These are phyloP conservation scores for Tipula helvola DNA, from an alignment of 2,888 invertebrate genomes.

Conservation along the genomic window DNA sequence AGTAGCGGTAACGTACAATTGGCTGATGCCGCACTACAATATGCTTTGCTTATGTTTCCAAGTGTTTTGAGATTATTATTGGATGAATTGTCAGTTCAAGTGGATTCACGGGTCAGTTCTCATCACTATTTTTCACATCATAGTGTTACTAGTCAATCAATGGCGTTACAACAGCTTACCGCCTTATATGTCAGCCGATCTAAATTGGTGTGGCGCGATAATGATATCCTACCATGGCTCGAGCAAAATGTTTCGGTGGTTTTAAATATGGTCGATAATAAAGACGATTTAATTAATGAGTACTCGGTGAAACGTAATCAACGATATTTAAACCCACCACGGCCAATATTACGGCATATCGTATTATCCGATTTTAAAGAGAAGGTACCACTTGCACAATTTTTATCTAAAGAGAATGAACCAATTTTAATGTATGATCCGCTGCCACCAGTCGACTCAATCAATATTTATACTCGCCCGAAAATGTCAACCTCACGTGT, in stretches of 20 bases:
- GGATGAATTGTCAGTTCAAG: conserved; percentile 62
- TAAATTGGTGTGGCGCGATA: conserved; percentile 67
- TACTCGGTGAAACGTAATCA: conserved; percentile 46
- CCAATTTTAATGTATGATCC: conserved; percentile 63
- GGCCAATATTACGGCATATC: conserved; percentile 32
- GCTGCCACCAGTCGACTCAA: conserved; percentile 60
- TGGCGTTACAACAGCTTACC: conserved; percentile 55
- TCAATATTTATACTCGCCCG: conserved; percentile 48
- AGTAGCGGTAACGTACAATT: conserved; percentile 20
- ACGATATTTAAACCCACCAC: conserved; percentile 31
- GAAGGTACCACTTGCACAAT: conserved; percentile 35
- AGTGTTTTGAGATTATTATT: conserved; percentile 56
- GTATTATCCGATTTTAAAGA: conserved; percentile 38
- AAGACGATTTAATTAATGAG: conserved; percentile 46
- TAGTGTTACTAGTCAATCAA: conserved; percentile 40
- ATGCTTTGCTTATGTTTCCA: conserved; percentile 72
- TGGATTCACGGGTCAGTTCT: conserved; percentile 47
- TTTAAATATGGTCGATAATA: conserved; percentile 47
- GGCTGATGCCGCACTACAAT: conserved; percentile 55
- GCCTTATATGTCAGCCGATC: conserved; percentile 60
- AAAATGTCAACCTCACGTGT: not conserved
- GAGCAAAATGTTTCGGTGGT: conserved; percentile 56
- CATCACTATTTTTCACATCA: conserved; percentile 35
- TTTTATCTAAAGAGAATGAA: conserved; percentile 31
- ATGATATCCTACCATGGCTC: conserved; percentile 60